phyloP scores from a whole-genome alignment of 2,797 vertebrate species.

The Neosilurus mollespiculum region DNA sequence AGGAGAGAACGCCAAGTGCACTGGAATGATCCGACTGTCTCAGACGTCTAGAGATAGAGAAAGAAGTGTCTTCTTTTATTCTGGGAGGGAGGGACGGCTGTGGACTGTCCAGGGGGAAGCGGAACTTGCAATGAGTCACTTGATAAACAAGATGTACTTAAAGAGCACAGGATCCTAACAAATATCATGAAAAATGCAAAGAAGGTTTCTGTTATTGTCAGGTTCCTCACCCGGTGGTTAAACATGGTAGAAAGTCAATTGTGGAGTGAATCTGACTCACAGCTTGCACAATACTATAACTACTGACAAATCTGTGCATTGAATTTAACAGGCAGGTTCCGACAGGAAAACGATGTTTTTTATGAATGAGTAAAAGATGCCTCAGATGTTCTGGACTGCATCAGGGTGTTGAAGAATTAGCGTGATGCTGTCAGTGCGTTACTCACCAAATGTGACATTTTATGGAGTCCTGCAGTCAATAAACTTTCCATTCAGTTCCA shows the following conservation, averaged over 20 bases:
- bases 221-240: slow-evolving; percentile 17
- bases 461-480: not conserved
- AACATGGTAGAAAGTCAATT: not conserved
- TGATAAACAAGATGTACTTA: slow-evolving; percentile 36
- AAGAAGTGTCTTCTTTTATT: slow-evolving; percentile 7
- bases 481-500: too few relatives aligned
- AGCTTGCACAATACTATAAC: slow-evolving; percentile 5
- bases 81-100: not conserved
- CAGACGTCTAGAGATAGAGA: slow-evolving; percentile 28
- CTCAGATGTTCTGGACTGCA: not conserved
- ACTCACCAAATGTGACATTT: slow-evolving; percentile 11
- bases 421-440: not conserved
- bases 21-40: slow-evolving; percentile 31
- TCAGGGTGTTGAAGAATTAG: slow-evolving; percentile 14
- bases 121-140: slow-evolving; percentile 24
- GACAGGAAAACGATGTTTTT: slow-evolving; percentile 5
- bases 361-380: not conserved
- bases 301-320: not conserved
- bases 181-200: slow-evolving; percentile 8
- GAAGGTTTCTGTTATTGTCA: slow-evolving; percentile 26
- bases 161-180: slow-evolving; percentile 27
- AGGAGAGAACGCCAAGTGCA: slow-evolving; percentile 1
- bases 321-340: not conserved
- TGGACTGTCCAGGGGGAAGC: not conserved
- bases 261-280: slow-evolving; percentile 13